Evolutionary conservation across 1,140 invertebrate species (phyloP), one percentile per base, ranked within the genome.

Genomic region (Orussus abietinus): DNA sequence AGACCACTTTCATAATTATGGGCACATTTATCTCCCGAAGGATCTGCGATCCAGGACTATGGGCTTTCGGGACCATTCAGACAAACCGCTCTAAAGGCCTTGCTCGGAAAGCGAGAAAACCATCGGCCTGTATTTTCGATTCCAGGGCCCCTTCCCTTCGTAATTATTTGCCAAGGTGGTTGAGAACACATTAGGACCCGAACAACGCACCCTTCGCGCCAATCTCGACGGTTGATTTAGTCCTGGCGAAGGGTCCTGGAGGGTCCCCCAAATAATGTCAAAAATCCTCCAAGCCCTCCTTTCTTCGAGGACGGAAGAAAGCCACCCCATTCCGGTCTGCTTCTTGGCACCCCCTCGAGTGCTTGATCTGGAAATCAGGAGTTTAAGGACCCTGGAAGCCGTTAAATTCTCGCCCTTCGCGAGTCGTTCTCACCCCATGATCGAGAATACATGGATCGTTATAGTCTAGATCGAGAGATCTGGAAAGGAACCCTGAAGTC

Each of bases 301-400:
- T 42, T 49, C 43, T 42, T 52, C 38, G 43, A 50, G 42, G 37
- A 50, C 25, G 28, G 18, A 34, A 30, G 34, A 43, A 38, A 30
- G 46, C 45, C 39, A 49, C 35, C 37, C 47, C 28, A 32, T 6
- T 15, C 22, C 45, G 44, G 45, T 49, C n/a, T 52, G 51, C 47
- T 57, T 57, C 48, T 50, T 55, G 53, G 55, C 49, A 47, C 50
- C 6, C 22, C 28, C 44, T 57, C 47, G 33, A 63, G 54, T 62
- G 48, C 61, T 64, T 66, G 58, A 61, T 60, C 53, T 56, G 31
- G 31, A 59, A 61, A 62, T 59, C 59, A 55, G 50, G 51, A 38
- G 48, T 44, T 38, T 38, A 32, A 40, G 26, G 26, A 35, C 29
- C 7, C 30, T 34, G 33, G 33, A 51, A 51, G 51, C 52, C 52